Base-by-base conservation (phyloP, 2,113 vertebrate genomes). In the Tretioscincus oriximinensis region DNA sequence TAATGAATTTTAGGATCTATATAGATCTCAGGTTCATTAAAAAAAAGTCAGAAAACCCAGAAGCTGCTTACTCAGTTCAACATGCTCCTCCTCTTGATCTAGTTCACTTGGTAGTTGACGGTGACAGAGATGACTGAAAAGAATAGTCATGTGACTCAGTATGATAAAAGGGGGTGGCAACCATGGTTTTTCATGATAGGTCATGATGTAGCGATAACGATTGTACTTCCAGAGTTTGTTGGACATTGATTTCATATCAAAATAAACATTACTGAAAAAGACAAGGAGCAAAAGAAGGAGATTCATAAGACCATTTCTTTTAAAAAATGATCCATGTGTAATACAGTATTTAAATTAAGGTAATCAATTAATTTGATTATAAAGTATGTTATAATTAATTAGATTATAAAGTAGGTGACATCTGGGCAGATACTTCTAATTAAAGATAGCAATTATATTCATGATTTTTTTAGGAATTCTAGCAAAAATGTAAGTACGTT, bases 161-260 rank as follows among this genome's bases (percentile, higher is more conserved):
- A 98, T 80, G 87, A 98, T 97, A 47, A 99, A 93, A 0, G 98
- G 98, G 0, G 98, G 97, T 0, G 98, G 98, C 29, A 99, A 92
- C 97, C 97, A 98, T 0, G 97, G 98, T 86, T 98, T 97, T 84
- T 97, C 95, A 20, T 95, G 96, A 87, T 98, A 99, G 29, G 96
- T 98, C 97, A 98, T 99, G 86, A 99, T 98, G 91, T 98, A 98
- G 69, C 96, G 97, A 64, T 99, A 99, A 14, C 98, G 97, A 81
- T 99, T 98, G 85, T 98, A 99, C 85, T 97, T 97, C 98, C 98
- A 99, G 74, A 99, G 94, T 54, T 97, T 96, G 87, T 97, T 96
- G 0, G 98, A 98, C 41, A 95, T 96, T 54, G 95, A 95, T 83
- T 97, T 97, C 96, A 99, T 95, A 64, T 97, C 96, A 83, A 95